These are phyloP conservation scores for Ochropleura leucogaster DNA, from an alignment of 2,888 invertebrate species.

Conservation along the genomic window DNA sequence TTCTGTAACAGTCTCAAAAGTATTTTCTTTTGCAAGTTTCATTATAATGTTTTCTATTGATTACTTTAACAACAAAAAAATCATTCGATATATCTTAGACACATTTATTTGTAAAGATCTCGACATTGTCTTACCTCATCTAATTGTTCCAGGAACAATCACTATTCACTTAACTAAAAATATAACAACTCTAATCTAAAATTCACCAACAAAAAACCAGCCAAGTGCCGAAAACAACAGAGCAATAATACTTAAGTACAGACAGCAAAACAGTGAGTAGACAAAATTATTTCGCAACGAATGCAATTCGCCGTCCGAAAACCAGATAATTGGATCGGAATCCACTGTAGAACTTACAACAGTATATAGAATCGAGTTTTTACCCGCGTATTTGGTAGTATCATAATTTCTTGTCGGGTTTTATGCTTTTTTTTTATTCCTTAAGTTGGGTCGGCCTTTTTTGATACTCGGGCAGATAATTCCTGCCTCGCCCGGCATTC, in stretches of 20 bases:
- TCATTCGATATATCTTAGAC: neutral
- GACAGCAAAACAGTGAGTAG: slow-evolving; percentile 67
- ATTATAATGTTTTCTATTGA: neutral
- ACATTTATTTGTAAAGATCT: slow-evolving; percentile 9
- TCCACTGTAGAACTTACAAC: slow-evolving; percentile 73
- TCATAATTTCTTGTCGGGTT: slow-evolving; percentile 87
- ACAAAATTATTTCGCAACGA: slow-evolving; percentile 73
- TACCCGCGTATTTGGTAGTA: slow-evolving; percentile 87
- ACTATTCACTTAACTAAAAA: slow-evolving; percentile 41
- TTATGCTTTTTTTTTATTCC: slow-evolving; percentile 74
- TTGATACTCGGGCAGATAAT: slow-evolving; percentile 83
- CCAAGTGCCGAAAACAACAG: slow-evolving; percentile 61
- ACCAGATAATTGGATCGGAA: slow-evolving; percentile 77
- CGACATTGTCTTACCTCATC: slow-evolving; percentile 10
- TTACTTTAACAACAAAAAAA: neutral
- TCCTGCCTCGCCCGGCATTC: slow-evolving; percentile 77
- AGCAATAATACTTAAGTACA: slow-evolving; percentile 64
- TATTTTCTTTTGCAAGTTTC: neutral
- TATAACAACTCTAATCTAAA: slow-evolving; percentile 41
- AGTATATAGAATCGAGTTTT: slow-evolving; percentile 80
- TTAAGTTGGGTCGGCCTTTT: slow-evolving; percentile 78
- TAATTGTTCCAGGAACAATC: slow-evolving; percentile 25
- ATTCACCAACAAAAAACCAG: slow-evolving; percentile 45
- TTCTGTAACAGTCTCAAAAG: neutral
- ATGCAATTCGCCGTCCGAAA: slow-evolving; percentile 66